Conservation (phyloP, 1,140 invertebrate species). For the Carposina sasakii region DNA sequence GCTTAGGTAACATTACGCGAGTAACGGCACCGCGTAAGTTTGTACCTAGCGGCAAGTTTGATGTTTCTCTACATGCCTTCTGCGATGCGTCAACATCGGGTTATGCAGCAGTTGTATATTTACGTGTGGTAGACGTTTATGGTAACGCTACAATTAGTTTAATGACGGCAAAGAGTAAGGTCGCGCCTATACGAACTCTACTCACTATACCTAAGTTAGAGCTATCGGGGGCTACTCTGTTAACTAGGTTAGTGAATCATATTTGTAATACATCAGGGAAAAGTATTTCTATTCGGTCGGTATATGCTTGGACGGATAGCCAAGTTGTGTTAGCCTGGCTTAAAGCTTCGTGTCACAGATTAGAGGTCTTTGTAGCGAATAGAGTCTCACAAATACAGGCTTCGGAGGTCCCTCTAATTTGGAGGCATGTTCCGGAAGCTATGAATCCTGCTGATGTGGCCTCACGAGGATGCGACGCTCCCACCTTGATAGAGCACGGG, state of each 20-base stretch:
- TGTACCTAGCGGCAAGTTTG: conserved; percentile 3
- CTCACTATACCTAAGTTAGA: conserved; percentile 16
- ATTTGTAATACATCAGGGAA: background rate
- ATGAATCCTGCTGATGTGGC: conserved; percentile 22
- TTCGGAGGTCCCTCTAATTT: background rate
- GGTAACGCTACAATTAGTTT: conserved; percentile 9
- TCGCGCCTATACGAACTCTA: conserved; percentile 16
- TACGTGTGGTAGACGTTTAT: conserved; percentile 6
- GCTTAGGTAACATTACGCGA: conserved; percentile 1
- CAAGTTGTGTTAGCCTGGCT: conserved; percentile 17
- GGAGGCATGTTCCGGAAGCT: conserved; percentile 17
- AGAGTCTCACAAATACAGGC: conserved; percentile 12
- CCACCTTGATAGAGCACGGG: conserved; percentile 8
- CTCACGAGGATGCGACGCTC: conserved; percentile 18
- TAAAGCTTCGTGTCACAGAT: conserved; percentile 3
- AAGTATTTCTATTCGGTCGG: no score
- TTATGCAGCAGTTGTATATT: conserved; percentile 12
- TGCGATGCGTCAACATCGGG: conserved; percentile 13
- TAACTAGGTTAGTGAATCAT: conserved; percentile 5
- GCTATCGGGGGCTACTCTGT: conserved; percentile 13
- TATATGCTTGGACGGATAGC: conserved; percentile 16
- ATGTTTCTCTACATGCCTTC: conserved; percentile 14
- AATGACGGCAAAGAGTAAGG: conserved; percentile 10
- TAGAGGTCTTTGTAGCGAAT: conserved; percentile 16
- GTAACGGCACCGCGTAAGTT: conserved; percentile 13